These are phyloP conservation scores for Leptocoma aspasia DNA, from an alignment of 2,113 vertebrate genomes.

Conservation along the genomic window DNA sequence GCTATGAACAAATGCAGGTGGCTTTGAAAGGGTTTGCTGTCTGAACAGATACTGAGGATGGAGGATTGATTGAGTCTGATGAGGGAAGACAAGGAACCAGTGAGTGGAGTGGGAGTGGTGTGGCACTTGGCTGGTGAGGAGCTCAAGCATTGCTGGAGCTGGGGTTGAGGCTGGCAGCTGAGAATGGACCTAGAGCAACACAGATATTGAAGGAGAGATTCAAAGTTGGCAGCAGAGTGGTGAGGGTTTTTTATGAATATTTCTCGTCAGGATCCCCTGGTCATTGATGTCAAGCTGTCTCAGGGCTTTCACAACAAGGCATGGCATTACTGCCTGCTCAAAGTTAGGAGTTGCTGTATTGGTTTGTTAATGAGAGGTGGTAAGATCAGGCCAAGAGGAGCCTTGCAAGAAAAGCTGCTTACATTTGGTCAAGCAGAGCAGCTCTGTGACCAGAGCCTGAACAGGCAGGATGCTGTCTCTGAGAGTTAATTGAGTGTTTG, in stretches of 20 bases:
- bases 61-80: fast-evolving
- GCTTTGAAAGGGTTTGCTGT: not conserved
- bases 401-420: not conserved
- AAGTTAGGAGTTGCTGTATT: not conserved
- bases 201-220: not conserved
- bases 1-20: not conserved
- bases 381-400: not conserved
- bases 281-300: fast-evolving
- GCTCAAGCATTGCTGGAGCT: fast-evolving
- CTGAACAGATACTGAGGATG: not conserved
- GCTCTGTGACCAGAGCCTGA: not conserved
- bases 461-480: not conserved
- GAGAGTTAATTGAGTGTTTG: not conserved
- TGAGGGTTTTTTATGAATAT: not conserved
- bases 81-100: not conserved
- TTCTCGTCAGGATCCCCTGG: not conserved
- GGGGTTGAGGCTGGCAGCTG: not conserved
- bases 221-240: not conserved
- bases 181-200: not conserved
- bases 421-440: not conserved
- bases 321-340: not conserved
- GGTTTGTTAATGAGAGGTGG: not conserved
- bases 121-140: not conserved
- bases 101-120: not conserved
- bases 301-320: not conserved